Percentiles rank a stretch among this genome's conserved stretches.
Conservation (phyloP, 2,888 invertebrate genomes). For the Neoscelio sp. region DNA sequence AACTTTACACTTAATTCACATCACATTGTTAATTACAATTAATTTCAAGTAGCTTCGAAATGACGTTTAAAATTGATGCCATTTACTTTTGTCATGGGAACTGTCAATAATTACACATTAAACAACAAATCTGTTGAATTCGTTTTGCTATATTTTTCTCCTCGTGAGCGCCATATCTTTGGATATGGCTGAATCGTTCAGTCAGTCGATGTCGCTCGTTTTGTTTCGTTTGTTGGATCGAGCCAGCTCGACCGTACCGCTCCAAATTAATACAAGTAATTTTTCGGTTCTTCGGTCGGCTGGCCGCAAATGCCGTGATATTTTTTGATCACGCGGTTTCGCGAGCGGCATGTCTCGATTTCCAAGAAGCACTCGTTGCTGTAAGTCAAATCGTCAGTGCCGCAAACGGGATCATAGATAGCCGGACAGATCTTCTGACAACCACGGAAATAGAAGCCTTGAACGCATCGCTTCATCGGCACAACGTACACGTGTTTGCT, state of each 20-base stretch:
- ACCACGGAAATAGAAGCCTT: slow-evolving; percentile 93
- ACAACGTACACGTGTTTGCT: slow-evolving; percentile 96
- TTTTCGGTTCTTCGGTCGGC: slow-evolving; percentile 93
- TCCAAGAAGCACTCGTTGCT: slow-evolving; percentile 96
- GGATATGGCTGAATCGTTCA: slow-evolving; percentile 9
- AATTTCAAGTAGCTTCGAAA: too few relatives aligned
- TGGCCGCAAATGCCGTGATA: slow-evolving; percentile 94
- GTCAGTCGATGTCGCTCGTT: slow-evolving; percentile 27
- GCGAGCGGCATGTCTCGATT: slow-evolving; percentile 95
- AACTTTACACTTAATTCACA: too few relatives aligned
- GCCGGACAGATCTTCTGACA: slow-evolving; percentile 94
- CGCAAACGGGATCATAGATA: slow-evolving; percentile 96
- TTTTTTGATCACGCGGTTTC: slow-evolving; percentile 90
- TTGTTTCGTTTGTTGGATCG: slow-evolving; percentile 35
- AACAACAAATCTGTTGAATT: slow-evolving; percentile 7
- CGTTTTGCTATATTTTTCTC: neutral
- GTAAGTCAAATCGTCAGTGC: slow-evolving; percentile 96
- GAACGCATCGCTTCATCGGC: slow-evolving; percentile 93
- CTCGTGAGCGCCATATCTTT: neutral
- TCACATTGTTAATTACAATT: too few relatives aligned
- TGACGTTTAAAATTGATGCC: too few relatives aligned
- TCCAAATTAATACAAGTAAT: slow-evolving; percentile 89
- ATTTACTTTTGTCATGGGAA: neutral
- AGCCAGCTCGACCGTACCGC: slow-evolving; percentile 56
- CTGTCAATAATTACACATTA: too few relatives aligned